These are phyloP conservation scores for Prunella fulvescens DNA, from an alignment of 2,113 vertebrate species.

Conservation along the genomic window DNA sequence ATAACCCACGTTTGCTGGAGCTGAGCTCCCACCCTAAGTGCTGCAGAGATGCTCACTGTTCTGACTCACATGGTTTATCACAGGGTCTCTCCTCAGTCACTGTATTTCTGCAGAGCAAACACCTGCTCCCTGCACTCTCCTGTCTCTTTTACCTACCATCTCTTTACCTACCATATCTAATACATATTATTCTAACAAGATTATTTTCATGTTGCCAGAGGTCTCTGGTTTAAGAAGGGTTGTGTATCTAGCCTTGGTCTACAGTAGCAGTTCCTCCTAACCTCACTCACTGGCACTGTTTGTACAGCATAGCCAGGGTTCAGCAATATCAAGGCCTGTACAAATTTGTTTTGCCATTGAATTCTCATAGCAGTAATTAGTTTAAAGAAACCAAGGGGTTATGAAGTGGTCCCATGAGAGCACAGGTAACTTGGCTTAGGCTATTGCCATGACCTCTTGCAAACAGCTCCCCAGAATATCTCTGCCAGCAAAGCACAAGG, in stretches of 20 bases:
- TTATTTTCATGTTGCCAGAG: neutral
- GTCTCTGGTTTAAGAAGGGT: neutral
- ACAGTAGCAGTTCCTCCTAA: neutral
- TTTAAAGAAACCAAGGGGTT: neutral
- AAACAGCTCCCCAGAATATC: neutral
- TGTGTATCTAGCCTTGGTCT: neutral
- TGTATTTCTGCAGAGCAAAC: neutral
- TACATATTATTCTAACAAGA: neutral
- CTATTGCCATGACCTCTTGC: neutral
- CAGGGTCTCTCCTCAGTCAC: neutral
- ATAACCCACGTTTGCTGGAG: neutral
- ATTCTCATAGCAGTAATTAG: neutral
- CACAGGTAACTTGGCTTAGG: neutral
- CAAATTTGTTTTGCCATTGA: neutral
- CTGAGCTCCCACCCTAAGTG: neutral
- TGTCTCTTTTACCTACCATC: neutral
- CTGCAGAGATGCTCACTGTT: neutral
- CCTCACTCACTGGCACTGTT: neutral
- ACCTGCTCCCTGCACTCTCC: neutral
- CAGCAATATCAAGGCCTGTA: neutral
- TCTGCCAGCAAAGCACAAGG: neutral
- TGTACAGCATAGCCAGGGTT: neutral
- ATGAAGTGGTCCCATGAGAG: neutral
- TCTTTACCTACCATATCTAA: neutral
- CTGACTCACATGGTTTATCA: accelerated